phyloP scores from a whole-genome alignment of 2,888 invertebrate genomes.

The Leptura quadrifasciata region DNA sequence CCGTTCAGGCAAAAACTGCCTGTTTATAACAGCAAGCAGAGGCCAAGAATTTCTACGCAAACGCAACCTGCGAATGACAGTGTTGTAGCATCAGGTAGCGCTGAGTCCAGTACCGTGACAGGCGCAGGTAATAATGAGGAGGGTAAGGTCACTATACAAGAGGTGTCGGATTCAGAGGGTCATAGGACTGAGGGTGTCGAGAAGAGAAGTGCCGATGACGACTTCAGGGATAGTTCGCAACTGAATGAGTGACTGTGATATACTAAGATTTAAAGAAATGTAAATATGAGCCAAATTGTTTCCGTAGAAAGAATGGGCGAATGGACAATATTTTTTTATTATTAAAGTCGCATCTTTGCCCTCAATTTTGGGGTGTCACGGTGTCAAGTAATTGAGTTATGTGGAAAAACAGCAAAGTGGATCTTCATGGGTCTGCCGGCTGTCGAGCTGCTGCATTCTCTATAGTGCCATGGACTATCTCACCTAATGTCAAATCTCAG shows the following conservation, averaged over 20 bases:
- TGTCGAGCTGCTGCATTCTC: too few relatives aligned
- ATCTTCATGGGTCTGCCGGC: too few relatives aligned
- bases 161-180: constrained; percentile 9
- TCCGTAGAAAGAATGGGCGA: background rate
- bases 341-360: too few relatives aligned
- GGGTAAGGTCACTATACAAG: background rate
- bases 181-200: constrained; percentile 20
- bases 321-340: background rate
- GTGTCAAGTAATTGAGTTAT: too few relatives aligned
- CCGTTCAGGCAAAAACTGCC: constrained; percentile 43
- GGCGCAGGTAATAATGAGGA: background rate
- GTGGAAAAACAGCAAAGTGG: too few relatives aligned
- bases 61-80: background rate
- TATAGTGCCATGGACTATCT: too few relatives aligned
- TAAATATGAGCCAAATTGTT: background rate
- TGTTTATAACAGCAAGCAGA: constrained; percentile 46
- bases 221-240: constrained; percentile 1
- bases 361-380: too few relatives aligned
- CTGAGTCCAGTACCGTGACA: background rate
- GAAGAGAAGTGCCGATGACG: constrained; percentile 9
- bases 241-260: constrained; percentile 7
- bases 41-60: constrained; percentile 23
- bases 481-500: too few relatives aligned
- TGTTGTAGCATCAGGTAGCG: background rate
- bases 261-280: background rate